Base-by-base conservation (phyloP, 2,113 vertebrate species). In the Piliocolobus tephrosceles region DNA sequence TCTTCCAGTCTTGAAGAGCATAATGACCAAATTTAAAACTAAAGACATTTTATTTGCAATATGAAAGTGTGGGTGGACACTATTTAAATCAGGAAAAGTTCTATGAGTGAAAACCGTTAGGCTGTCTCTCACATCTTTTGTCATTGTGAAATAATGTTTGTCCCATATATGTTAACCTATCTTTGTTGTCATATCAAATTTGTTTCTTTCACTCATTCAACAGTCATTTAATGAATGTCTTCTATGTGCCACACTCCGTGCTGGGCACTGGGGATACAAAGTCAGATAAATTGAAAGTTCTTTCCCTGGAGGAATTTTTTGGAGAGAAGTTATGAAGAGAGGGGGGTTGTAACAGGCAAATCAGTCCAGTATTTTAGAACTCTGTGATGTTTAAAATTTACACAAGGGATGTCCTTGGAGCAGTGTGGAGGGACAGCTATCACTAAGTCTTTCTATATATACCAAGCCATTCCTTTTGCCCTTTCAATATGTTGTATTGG, bases 31-130 rank as follows among this genome's bases (percentile, higher is more conserved):
- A 82, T 90, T 85, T 45, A 92, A n/a, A 76, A 10, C 32, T 58
- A 78, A 78, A 73, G 45, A 2, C 27, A 68, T 86, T 86, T 88
- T 78, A 35, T 85, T 57, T 76, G 12, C 70, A 88, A 14, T 80
- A 58, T 23, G 35, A 91, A 76, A 68, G 55, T 43, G n/a, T 55
- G 30, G 30, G 47, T 76, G n/a, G 14, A 66, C 35, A 38, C 14
- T 66, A 7, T 79, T 84, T 85, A 90, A 94, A 94, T 80, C 78
- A 91, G 27, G 32, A 75, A 83, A 94, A 94, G 30, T 95, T 91
- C 47, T 82, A 6, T 58, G 32, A 73, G 10, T 68, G 64, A 80
- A 47, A 97, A 92, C 85, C 72, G 35, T 83, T 76, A 84, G 27
- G 14, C n/a, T 78, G 6, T 55, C 0, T 72, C 57, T 91, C 70